Base-by-base conservation (phyloP, 2,888 invertebrate genomes). In the Muscina levida region DNA sequence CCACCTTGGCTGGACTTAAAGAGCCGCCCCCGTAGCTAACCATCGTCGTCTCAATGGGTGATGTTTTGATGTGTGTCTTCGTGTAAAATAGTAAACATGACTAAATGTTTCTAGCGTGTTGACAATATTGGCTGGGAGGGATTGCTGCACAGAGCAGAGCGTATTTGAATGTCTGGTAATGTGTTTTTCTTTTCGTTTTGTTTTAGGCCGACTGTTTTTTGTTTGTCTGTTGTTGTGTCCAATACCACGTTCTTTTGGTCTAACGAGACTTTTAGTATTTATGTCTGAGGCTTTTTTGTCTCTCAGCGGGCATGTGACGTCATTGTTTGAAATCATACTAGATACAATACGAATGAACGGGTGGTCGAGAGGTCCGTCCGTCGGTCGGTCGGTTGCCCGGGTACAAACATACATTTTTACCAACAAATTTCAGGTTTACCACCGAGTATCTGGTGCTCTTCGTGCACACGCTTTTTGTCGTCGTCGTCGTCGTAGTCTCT, bases 61-160 rank as follows among this genome's bases (percentile, higher is more conserved):
- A 17, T 62, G 22, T 62, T 42, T 13, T 62, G 62, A 57, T 26
- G 56, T 56, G 26, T 46, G 51, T 44, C 24, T 70, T 42, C 13
- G 48, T 24, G 4, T 46, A 65, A 51, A 15, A 24, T 26, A 71
- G 48, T 51, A 65, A 83, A 85, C 80, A 79, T 83, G 82, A 53
- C 53, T 53, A 53, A 53, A 53, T 13, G 24, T 53, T 24, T 24
- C 22, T 53, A 22, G n/a, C n/a, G n/a, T n/a, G 31, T 31, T 3
- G 4, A 31, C 31, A 8, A 31, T 31, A 5, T 31, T 31, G 31
- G 31, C 31, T 8, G n/a, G n/a, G n/a, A n/a, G n/a, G n/a, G n/a
- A 31, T 5, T 31, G 8, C 8, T 31, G 31, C 31, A 31, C 31
- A 31, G 31, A 5, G 31, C 4, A 31, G n/a, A n/a, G n/a, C n/a